Evolutionary conservation across 2,113 vertebrate species (phyloP), one percentile per base, ranked within the genome.

Genomic region (Grammomys surdaster): DNA sequence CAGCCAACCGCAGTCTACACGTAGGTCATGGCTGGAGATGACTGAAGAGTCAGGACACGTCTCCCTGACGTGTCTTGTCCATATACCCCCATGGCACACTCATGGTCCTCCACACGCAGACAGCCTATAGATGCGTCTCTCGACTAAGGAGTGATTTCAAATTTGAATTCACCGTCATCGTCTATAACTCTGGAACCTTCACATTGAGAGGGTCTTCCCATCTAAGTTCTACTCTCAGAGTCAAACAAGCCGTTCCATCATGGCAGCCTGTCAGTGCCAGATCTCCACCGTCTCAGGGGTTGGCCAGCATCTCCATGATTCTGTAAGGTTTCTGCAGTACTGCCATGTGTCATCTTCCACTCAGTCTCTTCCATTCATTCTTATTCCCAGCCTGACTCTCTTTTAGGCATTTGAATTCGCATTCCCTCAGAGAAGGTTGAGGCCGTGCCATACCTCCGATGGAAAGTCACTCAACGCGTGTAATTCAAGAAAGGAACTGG

Each of bases 151-250:
- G 31, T 5, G 78, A 63, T 91, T 97, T 89, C 56, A 78, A 36
- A 72, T 78, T 82, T 92, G 31, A 97, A 88, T 89, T 91, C 24
- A 65, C 28, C 91, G 48, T 17, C 24, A 51, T 67, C 12, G 67
- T 85, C 80, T 89, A 72, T 81, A 92, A 92, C 72, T 89, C 33
- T 81, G 12, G 31, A 91, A 67, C 48, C 89, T 88, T 48, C 72
- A 26, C 40, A 54, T 65, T 58, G 56, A 91, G 89, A 69, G 31
- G 63, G 31, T 88, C 26, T 40, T 10, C 26, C 65, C 11, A 56
- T 88, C 43, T 33, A 95, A 60, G n/a, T 85, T 89, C 24, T 48
- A 46, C 75, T 93, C 90, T 89, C 67, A 20, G 92, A 82, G 48
- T 88, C 51, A 89, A 51, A 93, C n/a, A 93, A 51, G 33, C 40